Evolutionary conservation across 2,888 invertebrate genomes (phyloP).

Genomic region (Ptilodon capucinus): DNA sequence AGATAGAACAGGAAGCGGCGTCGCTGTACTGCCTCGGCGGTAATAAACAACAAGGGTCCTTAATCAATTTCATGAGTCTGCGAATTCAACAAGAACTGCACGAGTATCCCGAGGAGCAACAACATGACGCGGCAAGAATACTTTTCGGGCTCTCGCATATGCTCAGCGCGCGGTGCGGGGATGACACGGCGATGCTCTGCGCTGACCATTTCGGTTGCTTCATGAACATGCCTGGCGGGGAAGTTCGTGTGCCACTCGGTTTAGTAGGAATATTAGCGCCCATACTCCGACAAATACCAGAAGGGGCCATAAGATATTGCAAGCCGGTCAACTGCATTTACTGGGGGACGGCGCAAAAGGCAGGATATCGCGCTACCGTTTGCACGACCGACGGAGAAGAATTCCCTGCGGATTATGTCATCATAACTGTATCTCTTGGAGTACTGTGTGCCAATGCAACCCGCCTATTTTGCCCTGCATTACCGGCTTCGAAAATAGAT

Average conservation of each 20-base stretch:
- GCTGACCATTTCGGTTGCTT: conserved; percentile 67
- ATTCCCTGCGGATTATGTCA: conserved; percentile 89
- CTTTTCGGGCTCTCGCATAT: conserved; percentile 86
- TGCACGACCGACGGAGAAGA: conserved; percentile 86
- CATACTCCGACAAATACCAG: conserved; percentile 84
- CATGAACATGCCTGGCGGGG: conserved; percentile 82
- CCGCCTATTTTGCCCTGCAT: conserved; percentile 86
- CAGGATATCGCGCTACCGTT: conserved; percentile 79
- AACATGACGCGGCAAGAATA: conserved; percentile 85
- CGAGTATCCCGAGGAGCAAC: conserved; percentile 85
- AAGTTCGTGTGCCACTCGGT: conserved; percentile 85
- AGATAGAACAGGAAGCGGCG: conserved; percentile 85
- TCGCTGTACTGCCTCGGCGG: conserved; percentile 84
- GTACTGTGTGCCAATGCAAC: conserved; percentile 85
- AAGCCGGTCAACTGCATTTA: conserved; percentile 87
- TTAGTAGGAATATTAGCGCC: conserved; percentile 85
- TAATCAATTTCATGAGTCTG: conserved; percentile 85
- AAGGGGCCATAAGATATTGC: conserved; percentile 84
- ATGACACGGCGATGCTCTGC: conserved; percentile 78
- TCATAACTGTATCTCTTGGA: conserved; percentile 90
- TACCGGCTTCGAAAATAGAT: conserved; percentile 86
- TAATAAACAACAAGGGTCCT: conserved; percentile 83
- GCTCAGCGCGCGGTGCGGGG: conserved; percentile 84
- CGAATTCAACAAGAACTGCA: conserved; percentile 87
- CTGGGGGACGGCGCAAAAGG: conserved; percentile 84